Conservation (phyloP, 2,888 invertebrate species). For the Pinctada fucata region DNA sequence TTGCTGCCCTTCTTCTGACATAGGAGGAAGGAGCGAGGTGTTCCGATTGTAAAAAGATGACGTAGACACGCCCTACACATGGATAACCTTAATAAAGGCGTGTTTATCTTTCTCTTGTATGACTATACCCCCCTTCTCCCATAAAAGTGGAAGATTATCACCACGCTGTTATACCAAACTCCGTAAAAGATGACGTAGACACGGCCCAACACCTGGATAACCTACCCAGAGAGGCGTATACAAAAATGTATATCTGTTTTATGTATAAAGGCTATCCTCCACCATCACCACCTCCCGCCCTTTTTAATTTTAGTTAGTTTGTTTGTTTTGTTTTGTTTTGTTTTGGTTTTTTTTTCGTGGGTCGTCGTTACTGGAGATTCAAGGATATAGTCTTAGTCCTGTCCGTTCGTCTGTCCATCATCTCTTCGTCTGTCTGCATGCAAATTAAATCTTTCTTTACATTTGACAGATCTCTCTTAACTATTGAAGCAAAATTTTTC, state of each 20-base stretch:
- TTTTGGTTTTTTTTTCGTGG: neutral
- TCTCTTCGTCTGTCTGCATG: neutral
- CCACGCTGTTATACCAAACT: slow-evolving; percentile 52
- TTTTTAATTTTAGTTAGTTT: neutral
- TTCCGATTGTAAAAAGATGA: no score
- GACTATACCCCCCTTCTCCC: no score
- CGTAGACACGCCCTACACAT: no score
- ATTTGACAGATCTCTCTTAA: neutral
- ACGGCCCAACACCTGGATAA: slow-evolving; percentile 49
- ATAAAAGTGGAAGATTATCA: no score
- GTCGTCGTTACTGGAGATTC: neutral
- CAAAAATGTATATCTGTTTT: no score
- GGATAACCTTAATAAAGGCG: no score
- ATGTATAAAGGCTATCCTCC: no score
- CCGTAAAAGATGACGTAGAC: slow-evolving; percentile 52
- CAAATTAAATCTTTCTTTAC: slow-evolving; percentile 1
- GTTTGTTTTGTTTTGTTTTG: neutral
- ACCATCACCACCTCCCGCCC: no score
- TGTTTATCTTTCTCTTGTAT: no score
- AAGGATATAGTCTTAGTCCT: neutral
- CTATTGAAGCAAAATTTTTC: no score
- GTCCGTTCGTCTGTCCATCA: neutral
- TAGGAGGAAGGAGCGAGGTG: no score
- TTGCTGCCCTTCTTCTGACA: no score
- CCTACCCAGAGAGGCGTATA: slow-evolving; percentile 42